These are phyloP conservation scores for Augochlora pura DNA, from an alignment of 1,140 invertebrate species.

Conservation along the genomic window DNA sequence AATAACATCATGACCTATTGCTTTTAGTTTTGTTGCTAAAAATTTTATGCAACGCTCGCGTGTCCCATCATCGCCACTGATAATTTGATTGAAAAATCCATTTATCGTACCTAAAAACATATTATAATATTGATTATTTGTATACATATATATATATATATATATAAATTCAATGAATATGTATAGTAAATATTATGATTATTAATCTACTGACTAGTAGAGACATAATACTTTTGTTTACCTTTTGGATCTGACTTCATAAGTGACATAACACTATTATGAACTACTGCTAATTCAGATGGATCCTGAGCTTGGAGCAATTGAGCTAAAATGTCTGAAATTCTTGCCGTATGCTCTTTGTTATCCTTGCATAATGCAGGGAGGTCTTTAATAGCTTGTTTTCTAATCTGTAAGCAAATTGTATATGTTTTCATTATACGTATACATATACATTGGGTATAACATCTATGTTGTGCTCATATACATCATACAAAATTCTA, in stretches of 20 bases:
- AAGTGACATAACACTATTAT: conserved; percentile 85
- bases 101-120: conserved; percentile 84
- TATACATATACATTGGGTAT: too few species aligned
- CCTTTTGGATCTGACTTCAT: conserved; percentile 85
- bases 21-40: conserved; percentile 90
- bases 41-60: conserved; percentile 95
- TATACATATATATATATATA: not conserved
- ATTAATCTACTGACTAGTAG: too few species aligned
- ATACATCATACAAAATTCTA: not conserved
- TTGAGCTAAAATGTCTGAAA: conserved; percentile 95
- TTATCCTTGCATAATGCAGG: conserved; percentile 92
- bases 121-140: too few species aligned
- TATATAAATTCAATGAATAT: not conserved
- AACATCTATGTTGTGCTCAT: too few species aligned
- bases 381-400: conserved; percentile 97
- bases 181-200: not conserved
- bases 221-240: conserved; percentile 55
- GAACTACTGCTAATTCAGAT: conserved; percentile 89
- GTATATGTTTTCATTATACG: not conserved
- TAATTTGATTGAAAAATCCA: conserved; percentile 93
- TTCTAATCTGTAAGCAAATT: conserved; percentile 87
- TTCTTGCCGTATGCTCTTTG: conserved; percentile 90
- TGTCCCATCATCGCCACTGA: conserved; percentile 88
- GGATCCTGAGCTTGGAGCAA: conserved; percentile 92
- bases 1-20: conserved; percentile 88